Evolutionary conservation across 1,140 invertebrate species (phyloP).

Genomic region (Zaprionus ornatus): DNA sequence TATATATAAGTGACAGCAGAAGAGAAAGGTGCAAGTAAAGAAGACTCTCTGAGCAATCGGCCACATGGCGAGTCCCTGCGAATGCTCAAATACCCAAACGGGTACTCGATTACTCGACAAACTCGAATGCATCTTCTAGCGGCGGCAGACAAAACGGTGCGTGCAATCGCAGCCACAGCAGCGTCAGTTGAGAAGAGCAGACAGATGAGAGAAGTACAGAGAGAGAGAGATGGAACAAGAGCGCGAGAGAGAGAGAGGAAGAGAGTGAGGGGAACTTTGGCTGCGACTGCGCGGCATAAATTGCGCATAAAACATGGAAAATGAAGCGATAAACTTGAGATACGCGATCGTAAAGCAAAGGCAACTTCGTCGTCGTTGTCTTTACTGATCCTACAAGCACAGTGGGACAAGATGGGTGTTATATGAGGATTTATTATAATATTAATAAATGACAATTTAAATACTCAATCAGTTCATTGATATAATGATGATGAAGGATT

Average conservation of each 20-base stretch:
- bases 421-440: neutral
- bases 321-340: constrained; percentile 82
- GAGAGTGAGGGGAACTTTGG: neutral
- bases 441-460: neutral
- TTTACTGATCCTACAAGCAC: constrained; percentile 20
- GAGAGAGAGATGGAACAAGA: neutral
- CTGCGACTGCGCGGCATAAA: constrained; percentile 64
- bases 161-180: constrained; percentile 71
- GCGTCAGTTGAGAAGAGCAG: constrained; percentile 59
- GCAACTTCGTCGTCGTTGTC: constrained; percentile 56
- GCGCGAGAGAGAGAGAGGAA: neutral
- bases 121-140: constrained; percentile 45
- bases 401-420: neutral
- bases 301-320: constrained; percentile 82
- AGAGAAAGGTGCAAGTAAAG: neutral
- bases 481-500: neutral
- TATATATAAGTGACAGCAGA: too few species aligned
- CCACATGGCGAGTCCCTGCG: constrained; percentile 30
- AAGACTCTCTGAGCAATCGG: constrained; percentile 7
- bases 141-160: constrained; percentile 76
- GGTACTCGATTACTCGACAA: constrained; percentile 2
- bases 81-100: neutral
- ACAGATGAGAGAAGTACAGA: constrained; percentile 5
- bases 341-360: constrained; percentile 81
- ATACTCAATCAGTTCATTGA: neutral